phyloP scores from a whole-genome alignment of 2,113 vertebrate species.

The Tympanuchus pallidicinctus region DNA sequence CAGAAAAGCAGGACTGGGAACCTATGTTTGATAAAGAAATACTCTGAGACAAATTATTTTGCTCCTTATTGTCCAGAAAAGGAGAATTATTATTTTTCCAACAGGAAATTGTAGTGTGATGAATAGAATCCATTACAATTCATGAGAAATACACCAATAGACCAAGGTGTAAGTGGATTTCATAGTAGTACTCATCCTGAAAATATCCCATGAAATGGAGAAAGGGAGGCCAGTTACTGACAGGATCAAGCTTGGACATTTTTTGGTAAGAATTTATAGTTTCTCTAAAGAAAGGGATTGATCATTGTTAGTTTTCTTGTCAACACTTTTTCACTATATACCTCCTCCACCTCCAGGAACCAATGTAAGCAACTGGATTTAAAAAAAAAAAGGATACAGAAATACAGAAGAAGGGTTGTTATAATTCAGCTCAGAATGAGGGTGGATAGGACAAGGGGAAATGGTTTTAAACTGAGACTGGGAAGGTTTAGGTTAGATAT shows the following conservation, averaged over 20 bases:
- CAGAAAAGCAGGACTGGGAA: background rate
- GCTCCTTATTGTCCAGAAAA: background rate
- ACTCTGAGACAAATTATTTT: background rate
- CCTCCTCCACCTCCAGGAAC: background rate
- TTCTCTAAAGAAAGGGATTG: background rate
- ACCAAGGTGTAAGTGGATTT: background rate
- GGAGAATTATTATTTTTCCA: background rate
- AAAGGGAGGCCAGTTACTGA: background rate
- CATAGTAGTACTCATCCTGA: background rate
- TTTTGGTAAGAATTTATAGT: background rate
- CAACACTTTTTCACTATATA: background rate
- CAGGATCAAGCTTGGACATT: background rate
- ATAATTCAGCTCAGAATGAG: background rate
- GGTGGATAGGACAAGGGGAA: too few relatives aligned
- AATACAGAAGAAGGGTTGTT: background rate
- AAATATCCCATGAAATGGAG: background rate
- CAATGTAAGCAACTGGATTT: background rate
- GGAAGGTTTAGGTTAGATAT: too few relatives aligned
- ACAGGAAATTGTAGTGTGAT: background rate
- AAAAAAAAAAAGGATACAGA: background rate
- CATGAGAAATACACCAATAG: background rate
- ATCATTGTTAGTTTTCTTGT: background rate
- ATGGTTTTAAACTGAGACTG: too few relatives aligned
- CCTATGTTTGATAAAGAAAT: background rate
- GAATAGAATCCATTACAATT: background rate